Conservation (phyloP, 2,888 invertebrate genomes). For the Agrochola macilenta region DNA sequence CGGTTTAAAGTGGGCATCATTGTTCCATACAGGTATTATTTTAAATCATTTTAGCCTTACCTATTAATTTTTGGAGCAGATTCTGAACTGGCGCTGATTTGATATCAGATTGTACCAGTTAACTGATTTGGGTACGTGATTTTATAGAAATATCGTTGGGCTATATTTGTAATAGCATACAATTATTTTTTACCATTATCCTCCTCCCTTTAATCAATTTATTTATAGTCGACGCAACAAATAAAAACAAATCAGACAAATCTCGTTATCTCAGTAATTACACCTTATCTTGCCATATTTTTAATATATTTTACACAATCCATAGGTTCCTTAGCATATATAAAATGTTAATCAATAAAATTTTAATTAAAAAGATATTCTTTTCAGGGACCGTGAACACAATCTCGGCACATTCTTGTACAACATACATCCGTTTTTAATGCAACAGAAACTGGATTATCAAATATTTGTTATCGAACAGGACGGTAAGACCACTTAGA, state of each 20-base stretch:
- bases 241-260: no score
- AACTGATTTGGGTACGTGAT: background rate
- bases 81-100: background rate
- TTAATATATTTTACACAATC: background rate
- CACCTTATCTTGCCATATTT: no score
- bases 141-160: no score
- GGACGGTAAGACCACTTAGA: slow-evolving; percentile 87
- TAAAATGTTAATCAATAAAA: no score
- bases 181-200: no score
- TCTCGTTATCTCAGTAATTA: background rate
- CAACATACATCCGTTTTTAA: slow-evolving; percentile 97
- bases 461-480: slow-evolving; percentile 96
- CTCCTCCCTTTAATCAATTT: no score
- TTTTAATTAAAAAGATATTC: background rate
- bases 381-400: slow-evolving; percentile 92
- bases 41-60: background rate
- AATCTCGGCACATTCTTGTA: slow-evolving; percentile 95
- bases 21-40: slow-evolving; percentile 76
- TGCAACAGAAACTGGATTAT: slow-evolving; percentile 95
- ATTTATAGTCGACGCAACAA: no score
- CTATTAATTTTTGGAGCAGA: background rate
- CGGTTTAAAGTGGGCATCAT: slow-evolving; percentile 76
- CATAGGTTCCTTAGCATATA: no score
- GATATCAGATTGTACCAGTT: background rate
- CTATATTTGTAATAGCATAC: no score